phyloP scores from a whole-genome alignment of 2,888 invertebrate species.

The Troglohyphantes excavatus region DNA sequence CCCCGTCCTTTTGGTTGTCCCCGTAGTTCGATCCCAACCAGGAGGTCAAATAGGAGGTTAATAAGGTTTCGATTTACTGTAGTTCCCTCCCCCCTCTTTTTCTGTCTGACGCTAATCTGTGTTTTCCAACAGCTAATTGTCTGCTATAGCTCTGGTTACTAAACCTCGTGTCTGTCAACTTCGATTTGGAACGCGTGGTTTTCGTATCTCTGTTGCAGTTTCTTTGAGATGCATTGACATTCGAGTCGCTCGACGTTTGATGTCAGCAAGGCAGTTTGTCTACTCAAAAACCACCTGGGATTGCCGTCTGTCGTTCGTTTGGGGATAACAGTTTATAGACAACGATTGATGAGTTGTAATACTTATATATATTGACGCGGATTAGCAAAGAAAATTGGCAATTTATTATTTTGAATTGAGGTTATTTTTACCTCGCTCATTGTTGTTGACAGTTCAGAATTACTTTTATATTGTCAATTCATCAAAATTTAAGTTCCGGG shows the following conservation, averaged over 20 bases:
- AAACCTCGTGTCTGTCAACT: background rate
- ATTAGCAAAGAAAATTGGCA: no score
- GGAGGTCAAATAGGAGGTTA: conserved; percentile 30
- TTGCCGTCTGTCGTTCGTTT: background rate
- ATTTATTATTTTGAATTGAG: no score
- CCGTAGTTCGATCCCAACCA: background rate
- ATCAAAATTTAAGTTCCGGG: no score
- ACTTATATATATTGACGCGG: no score
- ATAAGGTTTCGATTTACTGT: conserved; percentile 3
- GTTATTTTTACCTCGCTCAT: no score
- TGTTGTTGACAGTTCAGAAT: no score
- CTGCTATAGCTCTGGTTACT: background rate
- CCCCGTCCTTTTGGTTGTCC: background rate
- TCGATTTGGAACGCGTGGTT: background rate
- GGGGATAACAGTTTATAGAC: background rate
- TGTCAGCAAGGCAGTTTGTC: background rate
- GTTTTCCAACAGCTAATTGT: conserved; percentile 1
- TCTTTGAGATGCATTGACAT: background rate
- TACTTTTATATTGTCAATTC: no score
- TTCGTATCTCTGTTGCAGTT: background rate
- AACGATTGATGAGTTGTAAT: background rate
- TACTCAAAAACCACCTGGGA: background rate
- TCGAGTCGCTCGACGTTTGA: background rate
- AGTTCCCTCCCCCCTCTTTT: background rate
- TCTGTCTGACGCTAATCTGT: background rate